Evolutionary conservation across 2,113 vertebrate species (phyloP), one percentile per base, ranked within the genome.

Genomic region (Caloenas nicobarica): DNA sequence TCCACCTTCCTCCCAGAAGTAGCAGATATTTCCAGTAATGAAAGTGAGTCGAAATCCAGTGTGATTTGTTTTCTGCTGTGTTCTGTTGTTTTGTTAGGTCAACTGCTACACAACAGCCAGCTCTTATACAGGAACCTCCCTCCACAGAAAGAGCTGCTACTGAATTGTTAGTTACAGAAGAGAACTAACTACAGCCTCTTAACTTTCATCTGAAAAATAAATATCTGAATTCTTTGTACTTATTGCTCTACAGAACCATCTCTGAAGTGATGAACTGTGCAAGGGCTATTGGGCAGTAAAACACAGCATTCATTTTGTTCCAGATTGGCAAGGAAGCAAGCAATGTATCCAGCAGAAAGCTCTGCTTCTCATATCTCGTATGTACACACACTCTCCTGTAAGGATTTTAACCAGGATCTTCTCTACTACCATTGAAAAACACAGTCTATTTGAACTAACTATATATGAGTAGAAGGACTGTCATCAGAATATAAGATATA

Each of bases 11-110:
- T 88, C 7, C 7, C 16, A 44, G 15, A 46, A 83, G 7, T 1
- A 81, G 68, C 23, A 73, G 36, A 16, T 51, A 66, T 3, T 74
- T 88, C 36, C 19, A 46, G 16, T 13, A 66, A 19, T 36, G 42
- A 61, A 84, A 85, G n/a, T 5, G 4, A 76, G 33, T 42, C 19
- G 10, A 56, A 81, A 11, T 25, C 34, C 11, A 54, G 0, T 2
- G 18, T 50, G 18, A 54, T 4, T 21, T n/a, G 29, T 16, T 42
- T 81, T 76, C 0, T 0, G 16, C 5, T 4, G 6, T 2, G 1
- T 29, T 70, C 22, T 13, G 2, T 0, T 13, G 7, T 11, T n/a
- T 24, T 18, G 6, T 40, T 42, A 68, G 28, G 29, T 66, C 31
- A 24, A 7, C 80, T 13, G 10, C 21, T 34, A 7, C 2, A 16